A percentile compares a stretch with the other conserved stretches of the same genome.
Conservation (phyloP, 2,888 invertebrate genomes). For the Phyto melanocephala region DNA sequence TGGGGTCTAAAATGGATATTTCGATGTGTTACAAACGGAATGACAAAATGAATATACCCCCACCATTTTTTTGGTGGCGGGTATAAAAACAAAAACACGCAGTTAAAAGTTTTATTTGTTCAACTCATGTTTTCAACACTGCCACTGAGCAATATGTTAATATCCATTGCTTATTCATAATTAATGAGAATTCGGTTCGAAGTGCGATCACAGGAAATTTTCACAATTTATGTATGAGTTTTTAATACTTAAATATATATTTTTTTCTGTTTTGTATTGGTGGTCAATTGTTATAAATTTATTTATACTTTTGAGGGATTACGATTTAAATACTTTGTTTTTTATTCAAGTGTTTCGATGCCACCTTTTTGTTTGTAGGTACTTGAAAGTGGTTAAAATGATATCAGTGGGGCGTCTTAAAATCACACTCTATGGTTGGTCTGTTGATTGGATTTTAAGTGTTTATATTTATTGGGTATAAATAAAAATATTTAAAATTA, state of each 20-base stretch:
- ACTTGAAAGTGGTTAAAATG: neutral
- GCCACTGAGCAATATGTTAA: neutral
- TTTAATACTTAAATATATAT: neutral
- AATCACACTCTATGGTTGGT: constrained; percentile 20
- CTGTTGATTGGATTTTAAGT: neutral
- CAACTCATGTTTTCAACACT: constrained; percentile 20
- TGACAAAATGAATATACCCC: too few relatives aligned
- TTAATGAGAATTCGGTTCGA: constrained; percentile 39
- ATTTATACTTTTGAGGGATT: constrained; percentile 29
- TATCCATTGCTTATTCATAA: neutral
- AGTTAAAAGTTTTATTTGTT: too few relatives aligned
- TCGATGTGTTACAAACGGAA: too few relatives aligned
- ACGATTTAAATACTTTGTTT: constrained; percentile 21
- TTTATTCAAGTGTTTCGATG: neutral
- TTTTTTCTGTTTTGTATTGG: neutral
- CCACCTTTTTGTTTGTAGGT: neutral
- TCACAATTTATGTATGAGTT: neutral
- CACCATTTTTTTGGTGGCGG: too few relatives aligned
- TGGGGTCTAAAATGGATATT: too few relatives aligned
- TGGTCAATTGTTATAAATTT: neutral
- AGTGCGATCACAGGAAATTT: constrained; percentile 10
- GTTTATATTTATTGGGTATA: constrained; percentile 30
- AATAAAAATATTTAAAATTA: constrained; percentile 47
- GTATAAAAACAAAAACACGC: too few relatives aligned
- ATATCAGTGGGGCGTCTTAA: constrained; percentile 34